Evolutionary conservation across 1,140 invertebrate species (phyloP).

Genomic region (Thaumatotibia leucotreta): DNA sequence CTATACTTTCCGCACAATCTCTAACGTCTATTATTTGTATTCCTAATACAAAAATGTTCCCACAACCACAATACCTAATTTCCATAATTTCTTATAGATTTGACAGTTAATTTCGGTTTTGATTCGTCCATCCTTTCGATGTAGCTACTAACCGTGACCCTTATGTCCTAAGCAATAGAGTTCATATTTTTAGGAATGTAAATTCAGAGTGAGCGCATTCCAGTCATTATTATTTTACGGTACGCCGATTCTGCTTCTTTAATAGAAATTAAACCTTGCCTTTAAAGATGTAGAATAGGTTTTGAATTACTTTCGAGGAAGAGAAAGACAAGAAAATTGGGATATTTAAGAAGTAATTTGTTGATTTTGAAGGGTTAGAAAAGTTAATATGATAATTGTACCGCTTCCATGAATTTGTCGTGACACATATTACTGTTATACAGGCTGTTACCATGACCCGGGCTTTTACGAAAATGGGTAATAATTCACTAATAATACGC

Average conservation of each 20-base stretch:
- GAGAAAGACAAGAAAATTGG: not conserved
- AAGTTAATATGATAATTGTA: not conserved
- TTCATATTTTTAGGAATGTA: no score
- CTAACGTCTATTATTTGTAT: not conserved
- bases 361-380: not conserved
- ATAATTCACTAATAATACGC: no score
- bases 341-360: not conserved
- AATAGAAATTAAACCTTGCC: not conserved
- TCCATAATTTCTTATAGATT: constrained; percentile 9
- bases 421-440: no score
- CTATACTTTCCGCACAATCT: no score
- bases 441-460: no score
- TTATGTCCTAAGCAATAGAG: no score
- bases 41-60: not conserved
- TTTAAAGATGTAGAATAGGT: not conserved
- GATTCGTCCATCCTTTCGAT: not conserved
- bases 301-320: not conserved
- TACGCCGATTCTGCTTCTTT: not conserved
- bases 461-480: no score
- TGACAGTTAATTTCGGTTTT: constrained; percentile 13
- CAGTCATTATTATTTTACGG: constrained; percentile 10
- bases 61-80: constrained; percentile 2
- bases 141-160: no score
- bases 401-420: no score
- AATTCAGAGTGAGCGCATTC: not conserved